Evolutionary conservation across 2,113 vertebrate genomes (phyloP).

Genomic region (Cepphus grylle): DNA sequence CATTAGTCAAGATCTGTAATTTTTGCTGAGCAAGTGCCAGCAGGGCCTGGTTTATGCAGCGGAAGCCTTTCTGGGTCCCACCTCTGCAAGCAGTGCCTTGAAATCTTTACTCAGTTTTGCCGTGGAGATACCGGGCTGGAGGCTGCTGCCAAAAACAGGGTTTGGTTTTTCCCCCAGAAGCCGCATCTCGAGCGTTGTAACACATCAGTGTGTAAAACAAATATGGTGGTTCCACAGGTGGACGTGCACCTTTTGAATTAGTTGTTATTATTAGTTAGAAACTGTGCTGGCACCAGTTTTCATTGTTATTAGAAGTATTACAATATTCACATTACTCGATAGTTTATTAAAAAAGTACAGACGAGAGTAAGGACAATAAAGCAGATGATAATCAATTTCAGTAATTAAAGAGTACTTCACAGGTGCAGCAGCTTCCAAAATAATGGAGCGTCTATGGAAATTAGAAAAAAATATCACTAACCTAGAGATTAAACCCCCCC

Average conservation of each 20-base stretch:
- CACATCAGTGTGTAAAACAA: not conserved
- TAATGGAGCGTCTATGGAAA: not conserved
- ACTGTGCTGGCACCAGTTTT: not conserved
- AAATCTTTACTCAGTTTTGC: not conserved
- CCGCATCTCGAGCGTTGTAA: fast-evolving
- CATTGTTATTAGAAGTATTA: not conserved
- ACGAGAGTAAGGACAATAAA: not conserved
- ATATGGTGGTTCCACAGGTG: not conserved
- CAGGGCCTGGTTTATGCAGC: not conserved
- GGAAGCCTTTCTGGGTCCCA: not conserved
- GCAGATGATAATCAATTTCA: not conserved
- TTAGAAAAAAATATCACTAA: not conserved
- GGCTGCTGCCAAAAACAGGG: not conserved
- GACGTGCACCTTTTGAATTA: not conserved
- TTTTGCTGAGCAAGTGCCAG: not conserved
- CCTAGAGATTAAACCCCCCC: not conserved
- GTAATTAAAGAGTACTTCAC: not conserved
- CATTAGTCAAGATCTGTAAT: not conserved
- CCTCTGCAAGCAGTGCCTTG: not conserved
- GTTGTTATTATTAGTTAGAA: not conserved
- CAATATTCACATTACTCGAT: not conserved
- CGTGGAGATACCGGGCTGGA: not conserved
- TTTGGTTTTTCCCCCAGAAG: not conserved
- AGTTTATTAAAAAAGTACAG: not conserved
- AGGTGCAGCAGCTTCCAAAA: not conserved